Percentiles rank a stretch among this genome's conserved stretches.
Conservation (phyloP, 2,888 invertebrate species). For the Uloborus plumipes region DNA sequence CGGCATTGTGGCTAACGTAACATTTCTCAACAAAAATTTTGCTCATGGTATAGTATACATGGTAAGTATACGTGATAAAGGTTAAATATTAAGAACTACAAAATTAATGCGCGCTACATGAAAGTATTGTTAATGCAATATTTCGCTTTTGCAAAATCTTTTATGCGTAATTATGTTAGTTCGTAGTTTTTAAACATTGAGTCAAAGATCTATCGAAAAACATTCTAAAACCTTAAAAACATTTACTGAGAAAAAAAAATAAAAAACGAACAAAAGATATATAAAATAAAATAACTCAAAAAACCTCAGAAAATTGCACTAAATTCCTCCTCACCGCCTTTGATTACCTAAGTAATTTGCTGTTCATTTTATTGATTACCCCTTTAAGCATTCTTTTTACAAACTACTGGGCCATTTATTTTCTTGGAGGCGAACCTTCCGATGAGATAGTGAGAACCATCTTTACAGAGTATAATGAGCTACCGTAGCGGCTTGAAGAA, state of each 20-base stretch:
- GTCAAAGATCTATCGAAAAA: background rate
- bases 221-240: background rate
- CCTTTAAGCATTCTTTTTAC: background rate
- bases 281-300: background rate
- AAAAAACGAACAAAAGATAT: too few species aligned
- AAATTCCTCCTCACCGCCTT: background rate
- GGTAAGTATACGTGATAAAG: too few species aligned
- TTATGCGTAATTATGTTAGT: too few species aligned
- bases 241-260: too few species aligned
- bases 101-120: too few species aligned
- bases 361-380: slow-evolving; percentile 32
- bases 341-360: slow-evolving; percentile 23
- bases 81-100: too few species aligned
- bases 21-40: too few species aligned
- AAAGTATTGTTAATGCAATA: too few species aligned
- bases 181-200: too few species aligned
- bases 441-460: background rate
- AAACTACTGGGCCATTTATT: slow-evolving; percentile 1
- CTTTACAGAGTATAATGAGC: slow-evolving; percentile 18
- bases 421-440: background rate
- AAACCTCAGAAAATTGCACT: background rate
- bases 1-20: too few species aligned
- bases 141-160: too few species aligned
- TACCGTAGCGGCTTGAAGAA: background rate
- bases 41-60: too few species aligned